Conservation (phyloP, 37 sponge, comb jelly and placozoan species). For the Chondrilla cf. caribensis region DNA sequence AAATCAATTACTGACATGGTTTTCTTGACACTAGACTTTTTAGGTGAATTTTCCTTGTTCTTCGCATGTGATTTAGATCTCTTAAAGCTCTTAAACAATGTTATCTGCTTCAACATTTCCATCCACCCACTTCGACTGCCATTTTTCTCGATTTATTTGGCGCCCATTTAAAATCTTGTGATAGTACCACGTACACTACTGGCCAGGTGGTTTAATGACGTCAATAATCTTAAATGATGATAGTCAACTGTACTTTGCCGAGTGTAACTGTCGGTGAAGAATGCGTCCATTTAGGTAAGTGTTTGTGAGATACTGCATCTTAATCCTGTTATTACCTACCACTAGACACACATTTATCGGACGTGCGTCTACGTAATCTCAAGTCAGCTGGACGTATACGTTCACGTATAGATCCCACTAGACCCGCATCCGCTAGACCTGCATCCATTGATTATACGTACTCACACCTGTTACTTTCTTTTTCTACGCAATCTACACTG, state of each 20-base stretch:
- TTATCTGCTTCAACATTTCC: constrained; percentile 13
- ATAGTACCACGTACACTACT: not conserved
- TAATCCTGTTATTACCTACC: too few relatives aligned
- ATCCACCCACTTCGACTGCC: not conserved
- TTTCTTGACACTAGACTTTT: not conserved
- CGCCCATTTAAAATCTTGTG: not conserved
- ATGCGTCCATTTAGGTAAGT: too few relatives aligned
- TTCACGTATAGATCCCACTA: too few relatives aligned
- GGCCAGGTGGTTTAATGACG: not conserved
- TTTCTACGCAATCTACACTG: too few relatives aligned
- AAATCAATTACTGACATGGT: not conserved
- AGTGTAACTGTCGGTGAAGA: too few relatives aligned
- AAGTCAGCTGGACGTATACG: too few relatives aligned
- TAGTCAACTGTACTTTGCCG: not conserved
- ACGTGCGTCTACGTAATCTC: too few relatives aligned
- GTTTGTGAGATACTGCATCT: too few relatives aligned
- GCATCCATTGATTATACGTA: too few relatives aligned
- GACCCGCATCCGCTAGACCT: too few relatives aligned
- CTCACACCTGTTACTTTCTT: too few relatives aligned
- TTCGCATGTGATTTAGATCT: not conserved
- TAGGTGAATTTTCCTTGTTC: not conserved
- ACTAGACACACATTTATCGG: too few relatives aligned
- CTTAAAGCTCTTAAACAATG: constrained; percentile 2
- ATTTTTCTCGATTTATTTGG: not conserved
- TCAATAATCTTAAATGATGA: not conserved